Evolutionary conservation across 2,797 vertebrate species (phyloP).

Genomic region (Rhinichthys osculus): DNA sequence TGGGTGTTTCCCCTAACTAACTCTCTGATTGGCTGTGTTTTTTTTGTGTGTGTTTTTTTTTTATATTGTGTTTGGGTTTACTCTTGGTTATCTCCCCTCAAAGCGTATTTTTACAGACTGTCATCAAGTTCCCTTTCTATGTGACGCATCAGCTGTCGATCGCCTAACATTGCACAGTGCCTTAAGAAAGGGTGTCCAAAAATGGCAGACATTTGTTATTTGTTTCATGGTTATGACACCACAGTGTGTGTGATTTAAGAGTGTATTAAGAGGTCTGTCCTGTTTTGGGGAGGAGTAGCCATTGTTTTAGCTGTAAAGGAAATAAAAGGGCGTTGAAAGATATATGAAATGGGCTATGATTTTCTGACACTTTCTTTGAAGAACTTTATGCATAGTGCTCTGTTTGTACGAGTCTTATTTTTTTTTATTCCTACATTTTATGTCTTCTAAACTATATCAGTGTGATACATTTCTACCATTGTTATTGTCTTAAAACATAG

Average conservation of each 20-base stretch:
- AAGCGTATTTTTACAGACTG: neutral
- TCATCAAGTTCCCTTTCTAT: neutral
- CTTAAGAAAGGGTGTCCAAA: neutral
- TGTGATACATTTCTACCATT: neutral
- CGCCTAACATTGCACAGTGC: neutral
- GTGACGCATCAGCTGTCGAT: neutral
- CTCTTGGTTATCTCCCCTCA: neutral
- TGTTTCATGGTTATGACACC: neutral
- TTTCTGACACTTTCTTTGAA: neutral
- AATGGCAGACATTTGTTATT: constrained; percentile 15
- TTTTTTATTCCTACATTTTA: neutral
- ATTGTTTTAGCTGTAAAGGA: constrained; percentile 23
- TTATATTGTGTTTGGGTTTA: neutral
- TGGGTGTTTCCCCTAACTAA: constrained; percentile 22
- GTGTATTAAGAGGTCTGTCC: neutral
- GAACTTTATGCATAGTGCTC: neutral
- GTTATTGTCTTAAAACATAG: neutral
- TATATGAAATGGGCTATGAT: neutral
- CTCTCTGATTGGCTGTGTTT: constrained; percentile 41
- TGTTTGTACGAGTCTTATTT: neutral
- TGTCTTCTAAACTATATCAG: neutral
- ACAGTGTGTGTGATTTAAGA: neutral
- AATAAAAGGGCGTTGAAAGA: neutral
- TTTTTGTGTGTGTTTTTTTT: neutral
- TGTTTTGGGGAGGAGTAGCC: constrained; percentile 11